Evolutionary conservation across 2,888 invertebrate species (phyloP).

Genomic region (Rhagophthalmus giganteus): DNA sequence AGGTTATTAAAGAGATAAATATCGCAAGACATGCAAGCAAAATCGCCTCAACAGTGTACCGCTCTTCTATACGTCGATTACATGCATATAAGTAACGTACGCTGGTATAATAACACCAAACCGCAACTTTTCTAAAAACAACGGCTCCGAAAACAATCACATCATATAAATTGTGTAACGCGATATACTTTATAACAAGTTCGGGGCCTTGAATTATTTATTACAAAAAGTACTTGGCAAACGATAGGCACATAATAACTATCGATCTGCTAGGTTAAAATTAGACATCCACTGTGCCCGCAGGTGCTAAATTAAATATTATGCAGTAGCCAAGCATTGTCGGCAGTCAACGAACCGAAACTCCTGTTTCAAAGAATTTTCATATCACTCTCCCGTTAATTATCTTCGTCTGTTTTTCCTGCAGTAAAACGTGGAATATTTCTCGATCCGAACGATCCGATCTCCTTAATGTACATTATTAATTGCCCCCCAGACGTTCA

Average conservation of each 20-base stretch:
- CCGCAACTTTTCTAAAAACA: not conserved
- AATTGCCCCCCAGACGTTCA: too few relatives aligned
- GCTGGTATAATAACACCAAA: not conserved
- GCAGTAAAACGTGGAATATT: too few relatives aligned
- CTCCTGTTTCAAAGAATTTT: conserved; percentile 24
- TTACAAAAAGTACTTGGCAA: too few relatives aligned
- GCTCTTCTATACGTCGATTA: not conserved
- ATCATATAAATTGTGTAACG: not conserved
- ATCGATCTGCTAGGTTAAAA: too few relatives aligned
- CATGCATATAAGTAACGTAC: not conserved
- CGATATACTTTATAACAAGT: not conserved
- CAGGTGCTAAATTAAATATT: not conserved
- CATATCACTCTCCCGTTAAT: not conserved
- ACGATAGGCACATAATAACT: too few relatives aligned
- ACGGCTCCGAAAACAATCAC: not conserved
- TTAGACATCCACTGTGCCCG: not conserved
- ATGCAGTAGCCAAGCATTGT: conserved; percentile 28
- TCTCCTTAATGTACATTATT: too few relatives aligned
- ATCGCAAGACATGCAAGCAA: conserved; percentile 12
- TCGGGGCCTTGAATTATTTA: not conserved
- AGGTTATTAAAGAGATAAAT: conserved; percentile 19
- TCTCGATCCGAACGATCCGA: too few relatives aligned
- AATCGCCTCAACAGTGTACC: too few relatives aligned
- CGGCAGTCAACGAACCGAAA: conserved; percentile 27
- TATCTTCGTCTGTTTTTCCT: not conserved